These are phyloP conservation scores for Virgularia gustaviana DNA, from an alignment of 92 coral and sea anemone genomes.

Conservation along the genomic window DNA sequence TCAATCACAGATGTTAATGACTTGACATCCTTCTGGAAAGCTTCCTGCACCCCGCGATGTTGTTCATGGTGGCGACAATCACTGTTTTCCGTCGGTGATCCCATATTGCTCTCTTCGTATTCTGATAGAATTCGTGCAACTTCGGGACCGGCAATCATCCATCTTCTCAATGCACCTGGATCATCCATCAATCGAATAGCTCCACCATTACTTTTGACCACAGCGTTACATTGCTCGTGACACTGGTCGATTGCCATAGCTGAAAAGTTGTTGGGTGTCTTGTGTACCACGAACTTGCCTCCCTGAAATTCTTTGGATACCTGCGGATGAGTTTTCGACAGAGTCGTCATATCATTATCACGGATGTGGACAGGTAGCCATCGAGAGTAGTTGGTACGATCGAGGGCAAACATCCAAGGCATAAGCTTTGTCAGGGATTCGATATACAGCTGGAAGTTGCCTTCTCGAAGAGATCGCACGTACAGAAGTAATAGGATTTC, in stretches of 20 bases:
- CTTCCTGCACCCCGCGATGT: constrained; percentile 21
- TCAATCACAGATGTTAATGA: constrained; percentile 33
- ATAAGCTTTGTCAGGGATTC: constrained; percentile 30
- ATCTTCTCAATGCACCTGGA: constrained; percentile 42
- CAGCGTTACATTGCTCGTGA: constrained; percentile 47
- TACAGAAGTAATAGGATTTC: constrained; percentile 28
- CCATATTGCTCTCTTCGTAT: constrained; percentile 9
- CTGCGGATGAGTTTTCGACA: constrained; percentile 28
- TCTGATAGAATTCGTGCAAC: constrained; percentile 37
- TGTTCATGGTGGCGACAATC: constrained; percentile 46
- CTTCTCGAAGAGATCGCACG: constrained; percentile 43
- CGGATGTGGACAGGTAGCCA: constrained; percentile 47
- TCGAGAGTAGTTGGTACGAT: constrained; percentile 38
- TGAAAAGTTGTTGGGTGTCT: constrained; percentile 22
- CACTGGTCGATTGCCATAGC: constrained; percentile 44
- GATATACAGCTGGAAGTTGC: constrained; percentile 28
- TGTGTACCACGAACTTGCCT: constrained; percentile 45
- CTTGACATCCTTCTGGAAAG: constrained; percentile 47
- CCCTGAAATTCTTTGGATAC: constrained; percentile 21
- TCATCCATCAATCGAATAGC: constrained; percentile 48
- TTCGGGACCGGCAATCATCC: constrained; percentile 45
- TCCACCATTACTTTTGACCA: constrained; percentile 40
- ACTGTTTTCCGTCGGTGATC: background rate
- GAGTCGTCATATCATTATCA: constrained; percentile 41
- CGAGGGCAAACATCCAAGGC: constrained; percentile 55